These are phyloP conservation scores for Scaptomyza polygonia DNA, from an alignment of 2,888 invertebrate genomes.

Conservation along the genomic window DNA sequence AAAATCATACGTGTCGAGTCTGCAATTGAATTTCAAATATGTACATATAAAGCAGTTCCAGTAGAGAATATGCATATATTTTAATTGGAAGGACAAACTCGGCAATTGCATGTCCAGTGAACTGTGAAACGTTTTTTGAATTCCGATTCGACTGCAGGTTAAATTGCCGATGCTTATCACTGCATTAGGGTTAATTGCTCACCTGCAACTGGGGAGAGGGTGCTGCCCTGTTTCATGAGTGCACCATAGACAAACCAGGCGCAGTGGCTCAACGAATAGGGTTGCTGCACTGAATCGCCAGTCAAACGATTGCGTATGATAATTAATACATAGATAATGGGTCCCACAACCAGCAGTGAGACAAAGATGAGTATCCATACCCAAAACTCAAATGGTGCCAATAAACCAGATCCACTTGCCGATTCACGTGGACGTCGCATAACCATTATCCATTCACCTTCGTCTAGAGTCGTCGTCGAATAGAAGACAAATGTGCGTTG, in stretches of 20 bases:
- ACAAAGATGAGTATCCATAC: conserved; percentile 91
- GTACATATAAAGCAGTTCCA: too few species aligned
- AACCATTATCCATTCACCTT: conserved; percentile 91
- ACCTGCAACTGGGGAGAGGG: conserved; percentile 92
- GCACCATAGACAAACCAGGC: conserved; percentile 94
- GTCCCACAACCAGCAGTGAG: conserved; percentile 90
- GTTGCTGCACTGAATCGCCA: conserved; percentile 86
- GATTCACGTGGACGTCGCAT: conserved; percentile 92
- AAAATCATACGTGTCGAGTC: conserved; percentile 93
- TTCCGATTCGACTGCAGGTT: conserved; percentile 9
- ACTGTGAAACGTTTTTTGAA: conserved; percentile 14
- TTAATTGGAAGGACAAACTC: conserved; percentile 63
- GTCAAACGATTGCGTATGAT: conserved; percentile 87
- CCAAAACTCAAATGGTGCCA: conserved; percentile 91
- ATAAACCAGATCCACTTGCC: conserved; percentile 91
- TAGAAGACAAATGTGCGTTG: conserved; percentile 86
- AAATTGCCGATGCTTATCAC: conserved; percentile 60
- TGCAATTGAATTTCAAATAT: conserved; percentile 82
- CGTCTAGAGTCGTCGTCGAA: conserved; percentile 87
- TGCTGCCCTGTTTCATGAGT: conserved; percentile 93
- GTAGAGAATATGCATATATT: not conserved
- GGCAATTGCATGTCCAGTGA: conserved; percentile 48
- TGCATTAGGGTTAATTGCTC: conserved; percentile 79
- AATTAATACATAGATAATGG: conserved; percentile 90
- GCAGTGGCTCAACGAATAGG: conserved; percentile 89